phyloP scores from a whole-genome alignment of 2,888 invertebrate species.

The Noctua comes region DNA sequence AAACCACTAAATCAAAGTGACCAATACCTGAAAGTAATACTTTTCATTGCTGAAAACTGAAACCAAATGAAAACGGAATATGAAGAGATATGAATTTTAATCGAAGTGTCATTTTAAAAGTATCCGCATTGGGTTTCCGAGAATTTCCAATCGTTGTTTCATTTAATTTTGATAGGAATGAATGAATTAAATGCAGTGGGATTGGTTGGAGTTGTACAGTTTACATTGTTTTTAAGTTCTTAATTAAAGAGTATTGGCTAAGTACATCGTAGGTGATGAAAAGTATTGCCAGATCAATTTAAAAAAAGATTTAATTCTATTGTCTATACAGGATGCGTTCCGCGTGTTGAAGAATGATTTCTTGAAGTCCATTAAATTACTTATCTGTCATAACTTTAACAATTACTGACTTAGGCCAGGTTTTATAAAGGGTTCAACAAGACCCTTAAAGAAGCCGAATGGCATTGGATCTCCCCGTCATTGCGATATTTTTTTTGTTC shows the following conservation, averaged over 20 bases:
- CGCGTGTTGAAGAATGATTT: background rate
- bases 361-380: background rate
- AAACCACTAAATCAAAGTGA: background rate
- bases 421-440: too few species aligned
- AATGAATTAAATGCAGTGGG: slow-evolving; percentile 32
- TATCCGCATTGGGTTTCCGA: slow-evolving; percentile 17
- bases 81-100: slow-evolving; percentile 47
- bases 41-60: slow-evolving; percentile 7
- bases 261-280: background rate
- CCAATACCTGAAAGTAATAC: background rate
- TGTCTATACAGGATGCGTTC: background rate
- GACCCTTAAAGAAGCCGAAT: too few species aligned
- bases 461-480: too few species aligned
- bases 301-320: background rate
- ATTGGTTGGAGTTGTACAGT: background rate
- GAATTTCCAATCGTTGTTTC: slow-evolving; percentile 19
- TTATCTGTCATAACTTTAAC: background rate
- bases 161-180: slow-evolving; percentile 17
- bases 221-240: background rate
- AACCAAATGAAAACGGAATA: slow-evolving; percentile 26
- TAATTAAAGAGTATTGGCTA: background rate
- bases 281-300: background rate
- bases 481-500: too few species aligned
- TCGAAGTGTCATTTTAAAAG: slow-evolving; percentile 27
- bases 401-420: background rate